Evolutionary conservation across 2,888 invertebrate genomes (phyloP), one percentile per base, ranked within the genome.

Genomic region (Geotrupes spiniger): DNA sequence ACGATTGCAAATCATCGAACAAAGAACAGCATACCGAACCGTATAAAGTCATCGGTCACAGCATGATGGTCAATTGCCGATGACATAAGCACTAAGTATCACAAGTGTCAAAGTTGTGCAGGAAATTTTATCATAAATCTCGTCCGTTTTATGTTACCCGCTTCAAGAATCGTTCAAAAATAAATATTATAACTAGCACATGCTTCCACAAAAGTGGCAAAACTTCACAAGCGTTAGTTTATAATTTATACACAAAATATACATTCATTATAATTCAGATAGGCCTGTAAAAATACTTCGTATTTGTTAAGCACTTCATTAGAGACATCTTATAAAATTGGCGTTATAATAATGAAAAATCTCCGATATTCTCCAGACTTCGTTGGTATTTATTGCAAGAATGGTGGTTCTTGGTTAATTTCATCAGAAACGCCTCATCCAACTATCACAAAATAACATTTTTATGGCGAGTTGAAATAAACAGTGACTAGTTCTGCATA

Each of bases 181-280:
- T 21, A 21, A 42, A 43, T 44, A 27, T 44, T 16, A 25, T 37
- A 17, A 31, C 28, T 33, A 42, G 10, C 17, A 42, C 29, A 42
- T 29, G 42, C 42, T 33, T 31, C 29, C 41, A 33, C 11, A 31
- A 33, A n/a, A 8, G 16, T 29, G 33, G 28, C 28, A 42, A 33
- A 42, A 21, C 31, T n/a, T 16, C 25, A 41, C 41, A 29, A 29
- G 41, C 33, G 42, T 12, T 11, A 4, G 4, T 21, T 4, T 21
- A 21, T 4, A 4, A 21, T 21, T 21, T 21, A 21, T 21, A 6
- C 6, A 21, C 21, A 21, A 21, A 42, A 29, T 40, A 40, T 9
- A 14, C 15, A 10, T 41, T 33, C 31, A 31, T 21, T 21, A 10
- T 14, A 10, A 25, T 16, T 15, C 2, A 6, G 6, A 6, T 38